These are phyloP conservation scores for Meriones psammophilus DNA, from an alignment of 2,797 vertebrate genomes.

Conservation along the genomic window DNA sequence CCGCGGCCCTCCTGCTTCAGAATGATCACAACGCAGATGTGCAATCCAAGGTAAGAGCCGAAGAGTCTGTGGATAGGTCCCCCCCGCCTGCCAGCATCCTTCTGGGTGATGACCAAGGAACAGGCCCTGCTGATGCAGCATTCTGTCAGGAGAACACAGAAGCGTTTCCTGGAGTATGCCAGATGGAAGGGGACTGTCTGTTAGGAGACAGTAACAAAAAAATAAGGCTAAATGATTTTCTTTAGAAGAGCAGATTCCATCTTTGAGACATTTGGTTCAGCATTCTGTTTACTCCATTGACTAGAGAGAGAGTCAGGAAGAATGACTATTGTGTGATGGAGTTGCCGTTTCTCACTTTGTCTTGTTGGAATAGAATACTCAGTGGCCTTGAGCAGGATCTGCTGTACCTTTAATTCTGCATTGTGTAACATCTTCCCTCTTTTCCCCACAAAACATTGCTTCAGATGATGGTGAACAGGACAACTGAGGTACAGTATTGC, in stretches of 20 bases:
- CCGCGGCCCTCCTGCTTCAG: conserved; percentile 97
- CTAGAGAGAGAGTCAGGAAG: neutral
- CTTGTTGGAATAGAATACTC: conserved; percentile 72
- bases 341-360: conserved; percentile 74
- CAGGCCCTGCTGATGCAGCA: neutral
- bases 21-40: conserved; percentile 99
- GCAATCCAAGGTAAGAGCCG: conserved; percentile 95
- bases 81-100: neutral
- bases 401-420: conserved; percentile 48
- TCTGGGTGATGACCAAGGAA: neutral
- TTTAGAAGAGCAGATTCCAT: conserved; percentile 19
- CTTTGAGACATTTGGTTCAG: conserved; percentile 62
- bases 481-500: conserved; percentile 96
- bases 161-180: conserved; percentile 30
- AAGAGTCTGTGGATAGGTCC: neutral
- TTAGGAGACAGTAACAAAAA: neutral
- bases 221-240: neutral
- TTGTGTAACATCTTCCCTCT: conserved; percentile 92
- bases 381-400: conserved; percentile 76
- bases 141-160: neutral
- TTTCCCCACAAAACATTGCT: conserved; percentile 91
- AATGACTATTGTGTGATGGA: neutral
- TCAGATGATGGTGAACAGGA: conserved; percentile 99
- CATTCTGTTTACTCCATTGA: neutral
- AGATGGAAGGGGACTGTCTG: neutral